phyloP scores from a whole-genome alignment of 2,113 vertebrate genomes.

The Atrichornis clamosus region DNA sequence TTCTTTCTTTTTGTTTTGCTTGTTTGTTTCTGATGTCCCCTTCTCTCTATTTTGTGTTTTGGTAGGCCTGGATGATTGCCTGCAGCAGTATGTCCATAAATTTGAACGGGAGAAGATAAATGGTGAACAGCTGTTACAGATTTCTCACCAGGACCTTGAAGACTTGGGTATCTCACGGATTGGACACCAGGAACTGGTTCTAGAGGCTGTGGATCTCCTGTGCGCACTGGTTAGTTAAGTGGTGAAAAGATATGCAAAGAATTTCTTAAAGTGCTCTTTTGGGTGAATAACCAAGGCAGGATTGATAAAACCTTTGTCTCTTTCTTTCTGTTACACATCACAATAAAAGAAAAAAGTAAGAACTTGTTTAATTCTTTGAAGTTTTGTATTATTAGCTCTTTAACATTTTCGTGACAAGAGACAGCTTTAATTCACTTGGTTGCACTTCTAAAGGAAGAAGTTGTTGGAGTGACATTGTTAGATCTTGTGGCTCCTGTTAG shows the following conservation, averaged over 20 bases:
- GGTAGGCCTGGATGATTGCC: slow-evolving; percentile 90
- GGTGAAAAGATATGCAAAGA: not conserved
- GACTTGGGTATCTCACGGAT: slow-evolving; percentile 92
- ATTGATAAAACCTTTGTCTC: not conserved
- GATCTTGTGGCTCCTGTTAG: not conserved
- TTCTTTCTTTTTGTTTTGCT: not conserved
- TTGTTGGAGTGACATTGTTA: not conserved
- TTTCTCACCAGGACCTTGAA: slow-evolving; percentile 96
- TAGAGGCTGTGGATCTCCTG: slow-evolving; percentile 96
- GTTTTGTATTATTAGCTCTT: not conserved
- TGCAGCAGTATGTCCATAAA: slow-evolving; percentile 91
- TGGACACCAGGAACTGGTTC: slow-evolving; percentile 94
- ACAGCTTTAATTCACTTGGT: not conserved
- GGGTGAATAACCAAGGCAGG: not conserved
- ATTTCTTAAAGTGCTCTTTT: not conserved
- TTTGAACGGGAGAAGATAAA: slow-evolving; percentile 96
- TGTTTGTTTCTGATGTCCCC: not conserved
- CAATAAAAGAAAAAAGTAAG: not conserved
- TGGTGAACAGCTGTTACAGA: slow-evolving; percentile 92
- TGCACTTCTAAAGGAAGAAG: not conserved
- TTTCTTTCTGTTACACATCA: not conserved
- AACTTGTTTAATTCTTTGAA: not conserved
- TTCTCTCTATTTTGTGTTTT: not conserved
- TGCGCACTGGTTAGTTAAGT: slow-evolving; percentile 91
- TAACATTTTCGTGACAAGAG: not conserved